Evolutionary conservation across 2,797 vertebrate genomes (phyloP).

Genomic region (Dicrostonyx torquatus): DNA sequence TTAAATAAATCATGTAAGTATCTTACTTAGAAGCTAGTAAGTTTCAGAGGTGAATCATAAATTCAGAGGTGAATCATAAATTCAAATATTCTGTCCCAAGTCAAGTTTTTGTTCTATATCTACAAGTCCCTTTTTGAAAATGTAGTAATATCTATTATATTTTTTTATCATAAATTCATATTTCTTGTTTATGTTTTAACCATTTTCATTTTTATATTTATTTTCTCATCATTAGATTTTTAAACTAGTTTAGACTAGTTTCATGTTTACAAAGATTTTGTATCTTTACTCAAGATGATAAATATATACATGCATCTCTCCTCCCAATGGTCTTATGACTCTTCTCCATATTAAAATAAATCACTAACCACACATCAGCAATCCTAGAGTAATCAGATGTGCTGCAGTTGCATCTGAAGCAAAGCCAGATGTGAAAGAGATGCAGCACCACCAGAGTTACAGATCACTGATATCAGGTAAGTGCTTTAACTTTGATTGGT

Average conservation of each 20-base stretch:
- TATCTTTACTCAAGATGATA: constrained; percentile 43
- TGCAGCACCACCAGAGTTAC: constrained; percentile 75
- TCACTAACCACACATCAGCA: constrained; percentile 76
- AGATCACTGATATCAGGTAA: constrained; percentile 81
- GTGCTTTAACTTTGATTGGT: constrained; percentile 83
- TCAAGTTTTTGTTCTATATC: neutral
- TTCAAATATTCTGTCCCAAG: constrained; percentile 32
- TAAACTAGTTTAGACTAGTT: constrained; percentile 40
- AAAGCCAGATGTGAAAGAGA: constrained; percentile 76
- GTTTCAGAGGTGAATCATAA: neutral
- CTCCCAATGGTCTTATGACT: constrained; percentile 9
- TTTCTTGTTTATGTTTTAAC: constrained; percentile 48
- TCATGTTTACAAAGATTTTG: constrained; percentile 25
- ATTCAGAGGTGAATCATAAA: constrained; percentile 36
- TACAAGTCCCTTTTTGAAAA: constrained; percentile 26
- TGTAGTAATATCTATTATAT: neutral
- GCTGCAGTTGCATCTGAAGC: constrained; percentile 75
- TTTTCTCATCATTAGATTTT: constrained; percentile 49
- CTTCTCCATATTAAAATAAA: constrained; percentile 56
- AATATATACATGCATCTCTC: constrained; percentile 25
- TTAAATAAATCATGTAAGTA: constrained; percentile 30
- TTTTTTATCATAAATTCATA: constrained; percentile 27
- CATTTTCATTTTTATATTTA: constrained; percentile 44
- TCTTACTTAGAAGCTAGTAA: constrained; percentile 12
- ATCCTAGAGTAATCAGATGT: constrained; percentile 73